Percentiles rank a stretch among this genome's conserved stretches.
Evolutionary conservation across 2,888 invertebrate species (phyloP).

Genomic region (Epinotia nisella): DNA sequence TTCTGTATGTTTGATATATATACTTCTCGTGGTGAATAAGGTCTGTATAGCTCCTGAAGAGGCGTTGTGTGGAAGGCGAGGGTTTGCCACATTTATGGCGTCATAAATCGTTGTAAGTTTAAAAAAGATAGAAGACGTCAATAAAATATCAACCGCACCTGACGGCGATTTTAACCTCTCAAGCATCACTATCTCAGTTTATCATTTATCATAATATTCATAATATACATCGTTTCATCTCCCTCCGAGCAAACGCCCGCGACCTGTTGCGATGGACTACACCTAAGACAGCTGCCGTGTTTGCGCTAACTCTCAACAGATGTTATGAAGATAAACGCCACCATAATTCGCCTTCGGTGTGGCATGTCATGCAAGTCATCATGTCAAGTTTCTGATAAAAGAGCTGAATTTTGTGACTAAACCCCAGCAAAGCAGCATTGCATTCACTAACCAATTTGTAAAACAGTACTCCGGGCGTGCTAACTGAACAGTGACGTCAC

Average conservation of each 20-base stretch:
- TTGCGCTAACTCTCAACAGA: background rate
- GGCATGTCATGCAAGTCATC: background rate
- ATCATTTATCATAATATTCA: no score
- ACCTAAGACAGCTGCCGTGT: background rate
- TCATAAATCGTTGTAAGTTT: no score
- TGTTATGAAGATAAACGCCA: background rate
- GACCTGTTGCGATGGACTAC: background rate
- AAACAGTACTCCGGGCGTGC: slow-evolving; percentile 65
- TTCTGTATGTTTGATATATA: no score
- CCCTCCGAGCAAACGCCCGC: background rate
- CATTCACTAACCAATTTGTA: slow-evolving; percentile 55
- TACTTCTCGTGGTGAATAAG: no score
- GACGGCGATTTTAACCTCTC: background rate
- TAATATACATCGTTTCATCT: background rate
- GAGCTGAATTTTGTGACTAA: slow-evolving; percentile 23
- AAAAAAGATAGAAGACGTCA: no score
- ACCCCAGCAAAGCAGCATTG: slow-evolving; percentile 16
- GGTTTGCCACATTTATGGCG: no score
- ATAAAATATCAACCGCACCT: background rate
- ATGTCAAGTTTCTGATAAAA: background rate
- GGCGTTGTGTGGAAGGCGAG: no score
- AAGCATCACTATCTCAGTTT: background rate
- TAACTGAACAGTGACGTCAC: slow-evolving; percentile 81
- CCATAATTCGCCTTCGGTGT: background rate
- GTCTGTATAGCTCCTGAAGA: no score